Base-by-base conservation (phyloP, 2,797 vertebrate species). In the Brachyalestes nurse region DNA sequence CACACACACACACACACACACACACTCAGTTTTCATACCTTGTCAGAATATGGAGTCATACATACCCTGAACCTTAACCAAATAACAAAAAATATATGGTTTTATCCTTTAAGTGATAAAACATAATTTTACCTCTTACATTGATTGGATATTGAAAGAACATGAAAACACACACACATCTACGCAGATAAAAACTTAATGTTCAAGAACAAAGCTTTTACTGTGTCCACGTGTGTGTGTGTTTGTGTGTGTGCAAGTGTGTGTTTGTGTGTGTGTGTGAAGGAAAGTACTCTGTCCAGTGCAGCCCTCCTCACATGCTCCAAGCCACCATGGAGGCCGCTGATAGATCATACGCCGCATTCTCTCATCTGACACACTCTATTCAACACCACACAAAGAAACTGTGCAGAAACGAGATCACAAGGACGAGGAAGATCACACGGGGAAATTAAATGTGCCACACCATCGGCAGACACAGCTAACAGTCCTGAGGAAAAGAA, bases 371-470 rank as follows among this genome's bases (percentile, higher is more conserved):
- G 65, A 71, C 58, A 60, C 34, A 77, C 71, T 80, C 42, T 40
- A 64, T 66, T 71, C 70, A 80, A 57, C 74, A 83, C 42, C 14
- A 40, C 17, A 53, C 65, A 81, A 57, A 79, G 51, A 40, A 17
- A 55, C 76, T 76, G 19, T 84, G 80, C 80, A 66, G 82, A 78
- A 74, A 64, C 5, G 25, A 82, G 58, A 80, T 80, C 82, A 87
- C 70, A 83, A 72, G 71, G 21, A 70, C 14, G 21, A 16, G 51
- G 72, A 21, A 49, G 65, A 86, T 78, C 79, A 78, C 58, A 80
- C 10, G 57, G 47, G 60, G 40, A 82, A 40, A 83, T 51, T 6
- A 70, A 74, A 49, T 81, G 72, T 64, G 62, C 66, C 6, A 8
- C 55, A 74, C 57, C 28, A 42, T 74, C 19, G 72, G 45, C 1